Conservation (phyloP, 2,113 vertebrate species). For the Dicaeum eximium region DNA sequence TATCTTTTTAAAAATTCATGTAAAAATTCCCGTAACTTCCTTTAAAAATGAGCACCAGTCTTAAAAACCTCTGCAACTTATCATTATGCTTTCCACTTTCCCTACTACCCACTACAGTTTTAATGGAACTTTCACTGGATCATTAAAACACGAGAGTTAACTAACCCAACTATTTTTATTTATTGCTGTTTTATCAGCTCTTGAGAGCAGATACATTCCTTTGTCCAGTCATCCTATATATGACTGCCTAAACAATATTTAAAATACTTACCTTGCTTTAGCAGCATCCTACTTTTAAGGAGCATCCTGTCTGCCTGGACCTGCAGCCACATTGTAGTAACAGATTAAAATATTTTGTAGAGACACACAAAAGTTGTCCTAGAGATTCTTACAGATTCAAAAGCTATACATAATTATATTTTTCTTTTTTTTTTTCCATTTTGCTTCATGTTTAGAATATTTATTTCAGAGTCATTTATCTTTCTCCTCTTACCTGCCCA, state of each 20-base stretch:
- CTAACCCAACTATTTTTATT: background rate
- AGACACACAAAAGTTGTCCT: background rate
- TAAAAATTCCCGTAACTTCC: background rate
- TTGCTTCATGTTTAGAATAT: background rate
- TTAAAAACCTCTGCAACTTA: background rate
- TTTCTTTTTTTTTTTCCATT: background rate
- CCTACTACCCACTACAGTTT: background rate
- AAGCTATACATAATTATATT: background rate
- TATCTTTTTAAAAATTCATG: background rate
- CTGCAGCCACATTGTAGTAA: background rate
- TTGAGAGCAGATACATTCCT: background rate
- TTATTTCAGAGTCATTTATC: background rate
- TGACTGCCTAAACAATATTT: background rate
- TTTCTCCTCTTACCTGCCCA: background rate
- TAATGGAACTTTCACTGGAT: background rate
- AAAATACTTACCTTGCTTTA: background rate
- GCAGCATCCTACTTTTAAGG: background rate
- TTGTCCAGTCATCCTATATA: background rate
- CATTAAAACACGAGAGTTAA: background rate
- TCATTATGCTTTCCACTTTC: background rate
- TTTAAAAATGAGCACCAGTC: background rate
- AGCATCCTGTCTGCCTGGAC: background rate
- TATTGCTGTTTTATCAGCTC: background rate
- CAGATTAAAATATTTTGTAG: background rate
- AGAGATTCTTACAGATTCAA: background rate